These are phyloP conservation scores for Atherix ibis DNA, from an alignment of 2,888 invertebrate genomes.

Conservation along the genomic window DNA sequence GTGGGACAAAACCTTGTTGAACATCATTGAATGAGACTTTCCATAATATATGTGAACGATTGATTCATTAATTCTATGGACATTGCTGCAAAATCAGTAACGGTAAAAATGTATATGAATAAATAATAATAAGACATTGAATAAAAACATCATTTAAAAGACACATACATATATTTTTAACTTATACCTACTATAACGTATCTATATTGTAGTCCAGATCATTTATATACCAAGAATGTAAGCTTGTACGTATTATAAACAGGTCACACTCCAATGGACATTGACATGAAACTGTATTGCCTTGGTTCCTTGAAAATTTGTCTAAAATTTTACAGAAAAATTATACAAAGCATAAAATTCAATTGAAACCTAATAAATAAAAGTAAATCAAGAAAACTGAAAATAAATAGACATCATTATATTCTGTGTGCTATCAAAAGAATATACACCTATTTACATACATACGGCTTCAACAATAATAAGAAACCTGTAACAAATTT, in stretches of 20 bases:
- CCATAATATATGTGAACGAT: conserved; percentile 4
- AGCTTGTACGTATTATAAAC: neutral
- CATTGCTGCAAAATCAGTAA: neutral
- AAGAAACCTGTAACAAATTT: no score
- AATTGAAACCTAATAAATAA: no score
- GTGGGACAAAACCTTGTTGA: conserved; percentile 3
- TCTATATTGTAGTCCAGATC: neutral
- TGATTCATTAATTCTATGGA: neutral
- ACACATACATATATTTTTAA: no score
- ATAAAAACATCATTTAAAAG: no score
- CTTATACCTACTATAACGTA: neutral
- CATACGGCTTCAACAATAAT: no score
- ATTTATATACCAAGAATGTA: conserved; percentile 1
- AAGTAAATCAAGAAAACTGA: no score
- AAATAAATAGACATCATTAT: no score
- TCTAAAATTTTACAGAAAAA: no score
- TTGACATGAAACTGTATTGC: neutral
- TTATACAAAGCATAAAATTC: no score
- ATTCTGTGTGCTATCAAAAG: no score
- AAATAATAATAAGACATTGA: no score
- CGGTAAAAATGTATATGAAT: neutral
- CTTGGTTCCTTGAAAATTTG: neutral
- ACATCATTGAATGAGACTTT: conserved; percentile 2
- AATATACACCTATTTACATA: no score
- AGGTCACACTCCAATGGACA: conserved; percentile 6